Evolutionary conservation across 2,797 vertebrate species (phyloP).

Genomic region (Dallia pectoralis): DNA sequence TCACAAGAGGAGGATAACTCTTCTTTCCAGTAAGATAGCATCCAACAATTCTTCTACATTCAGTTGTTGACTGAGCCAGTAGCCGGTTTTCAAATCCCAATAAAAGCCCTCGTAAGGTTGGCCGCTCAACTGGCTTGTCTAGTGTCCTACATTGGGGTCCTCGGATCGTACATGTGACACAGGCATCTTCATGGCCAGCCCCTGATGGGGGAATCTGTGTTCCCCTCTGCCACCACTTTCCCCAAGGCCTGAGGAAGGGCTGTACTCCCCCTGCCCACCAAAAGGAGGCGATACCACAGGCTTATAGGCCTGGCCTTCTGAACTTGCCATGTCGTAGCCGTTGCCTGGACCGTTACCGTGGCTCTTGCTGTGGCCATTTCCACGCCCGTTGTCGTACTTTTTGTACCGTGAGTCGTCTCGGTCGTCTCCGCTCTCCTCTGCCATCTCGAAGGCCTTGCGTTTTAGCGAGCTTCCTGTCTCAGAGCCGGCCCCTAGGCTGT

Average conservation of each 20-base stretch:
- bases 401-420: slow-evolving; percentile 76
- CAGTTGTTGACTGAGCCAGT: slow-evolving; percentile 28
- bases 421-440: slow-evolving; percentile 62
- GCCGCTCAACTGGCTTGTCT: slow-evolving; percentile 10
- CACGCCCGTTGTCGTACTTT: slow-evolving; percentile 83
- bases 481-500: slow-evolving; percentile 62
- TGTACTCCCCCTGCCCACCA: slow-evolving; percentile 69
- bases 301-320: slow-evolving; percentile 65
- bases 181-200: slow-evolving; percentile 70
- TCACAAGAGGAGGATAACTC: slow-evolving; percentile 41
- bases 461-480: slow-evolving; percentile 74
- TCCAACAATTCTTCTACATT: slow-evolving; percentile 19
- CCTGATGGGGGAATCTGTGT: slow-evolving; percentile 68
- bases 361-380: slow-evolving; percentile 77
- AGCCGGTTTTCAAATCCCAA: slow-evolving; percentile 30
- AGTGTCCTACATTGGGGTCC: slow-evolving; percentile 69
- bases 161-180: slow-evolving; percentile 64
- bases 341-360: slow-evolving; percentile 76
- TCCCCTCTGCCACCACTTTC: slow-evolving; percentile 67
- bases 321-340: slow-evolving; percentile 65
- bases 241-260: slow-evolving; percentile 70
- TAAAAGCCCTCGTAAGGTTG: slow-evolving; percentile 6
- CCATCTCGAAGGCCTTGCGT: slow-evolving; percentile 70
- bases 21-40: slow-evolving; percentile 32
- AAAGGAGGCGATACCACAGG: slow-evolving; percentile 76